Evolutionary conservation across 1,140 invertebrate species (phyloP), one percentile per base, ranked within the genome.

Genomic region (Drosophila pseudoobscura): DNA sequence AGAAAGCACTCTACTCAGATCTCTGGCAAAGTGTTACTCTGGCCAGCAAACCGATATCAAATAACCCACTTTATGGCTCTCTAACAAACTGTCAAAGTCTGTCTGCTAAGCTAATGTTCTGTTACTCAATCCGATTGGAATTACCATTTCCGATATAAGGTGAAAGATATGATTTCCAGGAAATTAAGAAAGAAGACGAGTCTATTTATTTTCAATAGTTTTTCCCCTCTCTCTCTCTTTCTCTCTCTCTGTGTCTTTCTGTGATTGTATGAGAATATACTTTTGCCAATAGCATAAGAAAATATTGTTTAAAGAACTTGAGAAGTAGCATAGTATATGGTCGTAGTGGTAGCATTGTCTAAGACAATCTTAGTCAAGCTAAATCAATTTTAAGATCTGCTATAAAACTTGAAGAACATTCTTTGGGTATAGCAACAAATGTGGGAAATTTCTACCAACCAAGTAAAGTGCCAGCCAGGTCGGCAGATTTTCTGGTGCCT

Each of bases 1-100:
- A 70, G 79, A 83, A 83, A 82, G 75, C 75, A 49, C 59, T 75
- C 11, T 65, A 49, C 59, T 74, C 8, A 51, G 59, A 35, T 65
- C 41, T 22, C 47, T 22, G 55, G 52, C 74, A 83, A 74, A 45
- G 47, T 41, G 44, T 44, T 41, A 31, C 15, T 31, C 15, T 24
- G 13, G 24, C 46, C 35, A 59, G 78, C 64, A 44, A 69, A 70
- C 69, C 29, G 59, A 73, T 82, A 80, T 74, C 68, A 73, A 20
- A 69, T 74, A 68, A 54, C 51, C 26, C 35, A 69, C 54, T 64
- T 80, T 60, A 82, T 63, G 44, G 46, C 50, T 44, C 51, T 69
- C 15, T 22, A 26, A 49, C 44, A n/a, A 61, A 47, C 29, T 47
- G 31, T 56, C 60, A 41, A 49, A 7, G 46, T 35, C 35, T 39